Evolutionary conservation across 2,888 invertebrate genomes (phyloP).

Genomic region (Esperia sulphurella): DNA sequence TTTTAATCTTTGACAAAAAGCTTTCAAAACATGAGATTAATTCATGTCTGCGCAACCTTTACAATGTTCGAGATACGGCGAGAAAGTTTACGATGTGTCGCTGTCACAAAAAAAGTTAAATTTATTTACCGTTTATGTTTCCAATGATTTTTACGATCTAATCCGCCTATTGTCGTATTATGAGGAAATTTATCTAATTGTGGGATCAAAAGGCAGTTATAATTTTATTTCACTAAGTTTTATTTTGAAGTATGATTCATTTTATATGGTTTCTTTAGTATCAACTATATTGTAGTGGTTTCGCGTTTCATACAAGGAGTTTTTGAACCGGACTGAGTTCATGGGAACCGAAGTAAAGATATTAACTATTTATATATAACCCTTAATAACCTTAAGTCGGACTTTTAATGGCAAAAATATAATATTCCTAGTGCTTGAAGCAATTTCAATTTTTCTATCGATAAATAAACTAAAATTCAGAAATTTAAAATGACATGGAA

Average conservation of each 20-base stretch:
- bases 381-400: too few relatives aligned
- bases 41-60: constrained; percentile 33
- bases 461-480: too few relatives aligned
- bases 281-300: too few relatives aligned
- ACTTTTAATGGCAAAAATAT: too few relatives aligned
- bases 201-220: constrained; percentile 5
- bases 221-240: constrained; percentile 2
- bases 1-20: constrained; percentile 31
- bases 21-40: constrained; percentile 48
- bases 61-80: constrained; percentile 28
- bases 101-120: constrained; percentile 24
- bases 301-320: too few relatives aligned
- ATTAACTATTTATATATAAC: too few relatives aligned
- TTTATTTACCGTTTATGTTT: constrained; percentile 15
- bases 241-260: background rate
- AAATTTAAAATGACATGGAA: too few relatives aligned
- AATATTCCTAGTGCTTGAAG: too few relatives aligned
- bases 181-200: constrained; percentile 15
- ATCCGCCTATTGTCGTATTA: constrained; percentile 13
- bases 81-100: constrained; percentile 36
- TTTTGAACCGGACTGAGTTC: too few relatives aligned
- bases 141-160: constrained; percentile 17
- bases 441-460: too few relatives aligned
- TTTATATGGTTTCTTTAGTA: too few relatives aligned
- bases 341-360: too few relatives aligned